Evolutionary conservation across 2,888 invertebrate species (phyloP).

Genomic region (Rhogogaster chlorosoma): DNA sequence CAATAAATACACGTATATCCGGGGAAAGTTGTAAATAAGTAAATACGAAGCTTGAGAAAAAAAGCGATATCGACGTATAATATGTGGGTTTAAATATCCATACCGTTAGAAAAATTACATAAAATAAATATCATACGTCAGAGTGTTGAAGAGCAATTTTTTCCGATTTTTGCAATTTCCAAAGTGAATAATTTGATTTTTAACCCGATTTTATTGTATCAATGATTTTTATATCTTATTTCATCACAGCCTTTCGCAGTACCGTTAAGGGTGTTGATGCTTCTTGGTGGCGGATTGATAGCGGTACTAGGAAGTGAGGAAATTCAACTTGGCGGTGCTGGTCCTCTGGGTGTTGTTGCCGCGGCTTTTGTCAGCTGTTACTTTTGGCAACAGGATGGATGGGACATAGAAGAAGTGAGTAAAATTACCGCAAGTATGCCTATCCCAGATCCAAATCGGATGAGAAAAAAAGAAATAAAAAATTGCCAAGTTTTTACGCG

Average conservation of each 20-base stretch:
- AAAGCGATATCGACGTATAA: neutral
- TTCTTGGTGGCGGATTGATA: conserved; percentile 90
- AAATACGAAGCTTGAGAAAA: neutral
- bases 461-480: neutral
- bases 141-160: too few relatives aligned
- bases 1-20: conserved; percentile 44
- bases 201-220: neutral
- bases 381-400: conserved; percentile 91
- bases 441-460: neutral
- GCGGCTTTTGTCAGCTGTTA: conserved; percentile 90
- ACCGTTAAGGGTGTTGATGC: conserved; percentile 88
- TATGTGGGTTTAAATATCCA: too few relatives aligned
- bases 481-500: neutral
- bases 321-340: conserved; percentile 86
- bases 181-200: neutral
- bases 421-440: neutral
- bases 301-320: conserved; percentile 93
- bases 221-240: neutral
- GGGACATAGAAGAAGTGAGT: conserved; percentile 88
- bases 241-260: conserved; percentile 85
- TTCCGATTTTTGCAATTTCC: neutral
- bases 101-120: too few relatives aligned
- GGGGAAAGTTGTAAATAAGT: neutral
- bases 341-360: conserved; percentile 91
- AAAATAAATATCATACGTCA: too few relatives aligned